Conservation (phyloP, 2,888 invertebrate genomes). For the Syrphus vitripennis region DNA sequence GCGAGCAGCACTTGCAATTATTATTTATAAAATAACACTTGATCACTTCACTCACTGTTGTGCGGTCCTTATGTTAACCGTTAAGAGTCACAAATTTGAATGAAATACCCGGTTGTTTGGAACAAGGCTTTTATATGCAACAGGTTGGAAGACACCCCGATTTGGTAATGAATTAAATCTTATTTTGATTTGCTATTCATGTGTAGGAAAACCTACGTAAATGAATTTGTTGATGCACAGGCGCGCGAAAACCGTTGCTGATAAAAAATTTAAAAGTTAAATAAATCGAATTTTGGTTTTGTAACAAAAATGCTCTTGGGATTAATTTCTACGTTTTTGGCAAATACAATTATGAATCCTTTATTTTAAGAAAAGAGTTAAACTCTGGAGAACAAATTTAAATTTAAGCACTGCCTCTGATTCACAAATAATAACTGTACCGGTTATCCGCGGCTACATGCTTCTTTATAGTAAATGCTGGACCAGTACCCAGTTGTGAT, state of each 20-base stretch:
- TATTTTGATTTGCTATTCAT: background rate
- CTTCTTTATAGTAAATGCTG: conserved; percentile 52
- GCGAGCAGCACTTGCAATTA: background rate
- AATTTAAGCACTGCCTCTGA: conserved; percentile 38
- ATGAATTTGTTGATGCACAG: conserved; percentile 29
- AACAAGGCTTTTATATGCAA: conserved; percentile 58
- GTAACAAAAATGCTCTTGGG: background rate
- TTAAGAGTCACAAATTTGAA: conserved; percentile 44
- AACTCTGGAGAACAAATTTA: background rate
- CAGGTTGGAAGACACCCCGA: conserved; percentile 30
- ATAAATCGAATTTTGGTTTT: background rate
- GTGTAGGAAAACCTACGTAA: conserved; percentile 31
- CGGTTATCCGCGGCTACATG: conserved; percentile 3
- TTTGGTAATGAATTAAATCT: background rate
- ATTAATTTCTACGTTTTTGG: background rate
- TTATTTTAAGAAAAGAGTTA: background rate
- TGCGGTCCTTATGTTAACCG: conserved; percentile 29
- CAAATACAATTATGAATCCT: no score
- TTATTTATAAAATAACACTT: conserved; percentile 22
- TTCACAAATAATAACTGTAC: conserved; percentile 56
- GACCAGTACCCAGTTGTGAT: background rate
- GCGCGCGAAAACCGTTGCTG: conserved; percentile 39
- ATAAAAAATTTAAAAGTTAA: conserved; percentile 23
- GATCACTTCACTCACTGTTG: conserved; percentile 25
- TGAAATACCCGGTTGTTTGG: conserved; percentile 20